These are phyloP conservation scores for Trematomus bernacchii DNA, from an alignment of 2,797 vertebrate species.

Conservation along the genomic window DNA sequence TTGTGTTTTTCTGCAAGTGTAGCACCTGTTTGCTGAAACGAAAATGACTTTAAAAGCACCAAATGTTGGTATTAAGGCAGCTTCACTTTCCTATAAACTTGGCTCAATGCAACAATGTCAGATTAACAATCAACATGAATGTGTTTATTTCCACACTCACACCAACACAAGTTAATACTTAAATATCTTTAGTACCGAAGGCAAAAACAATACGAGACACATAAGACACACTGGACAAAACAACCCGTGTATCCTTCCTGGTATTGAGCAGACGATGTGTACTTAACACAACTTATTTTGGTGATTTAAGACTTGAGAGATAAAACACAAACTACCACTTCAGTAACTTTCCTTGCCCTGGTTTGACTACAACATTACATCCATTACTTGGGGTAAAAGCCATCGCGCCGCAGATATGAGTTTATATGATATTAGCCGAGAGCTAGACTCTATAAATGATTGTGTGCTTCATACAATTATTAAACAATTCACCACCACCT, in stretches of 20 bases:
- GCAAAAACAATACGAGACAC: background rate
- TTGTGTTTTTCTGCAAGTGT: background rate
- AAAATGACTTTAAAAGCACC: too few species aligned
- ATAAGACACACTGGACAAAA: background rate
- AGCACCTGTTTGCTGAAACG: background rate
- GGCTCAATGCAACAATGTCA: background rate
- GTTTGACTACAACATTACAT: background rate
- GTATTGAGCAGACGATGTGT: background rate
- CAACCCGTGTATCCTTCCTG: background rate
- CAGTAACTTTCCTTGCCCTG: background rate
- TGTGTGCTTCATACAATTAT: background rate
- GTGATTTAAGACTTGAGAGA: background rate
- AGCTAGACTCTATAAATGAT: background rate
- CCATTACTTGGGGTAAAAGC: background rate
- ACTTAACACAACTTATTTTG: background rate
- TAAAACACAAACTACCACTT: background rate
- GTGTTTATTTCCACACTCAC: background rate
- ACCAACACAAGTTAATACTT: background rate
- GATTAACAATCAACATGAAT: background rate
- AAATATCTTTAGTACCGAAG: background rate
- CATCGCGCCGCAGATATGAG: too few species aligned
- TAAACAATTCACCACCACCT: background rate
- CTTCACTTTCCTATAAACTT: background rate
- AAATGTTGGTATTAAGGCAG: background rate
- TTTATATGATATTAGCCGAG: background rate